phyloP scores from a whole-genome alignment of 2,113 vertebrate species.

The Macaca nemestrina region DNA sequence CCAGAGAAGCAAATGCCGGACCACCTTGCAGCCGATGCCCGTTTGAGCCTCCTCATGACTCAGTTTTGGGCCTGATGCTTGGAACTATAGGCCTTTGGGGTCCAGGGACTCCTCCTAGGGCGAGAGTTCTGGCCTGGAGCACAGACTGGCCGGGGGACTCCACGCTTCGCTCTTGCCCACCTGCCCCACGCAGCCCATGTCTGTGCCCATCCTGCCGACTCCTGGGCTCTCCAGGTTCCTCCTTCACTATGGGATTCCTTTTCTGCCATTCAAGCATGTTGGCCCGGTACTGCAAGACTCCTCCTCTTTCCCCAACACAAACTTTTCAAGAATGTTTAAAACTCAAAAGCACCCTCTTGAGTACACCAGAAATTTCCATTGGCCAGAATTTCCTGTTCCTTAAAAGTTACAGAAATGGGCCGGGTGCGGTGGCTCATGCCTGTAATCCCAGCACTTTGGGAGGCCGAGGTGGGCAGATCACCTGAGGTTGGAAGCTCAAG shows the following conservation, averaged over 20 bases:
- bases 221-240: not conserved
- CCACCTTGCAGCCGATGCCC: not conserved
- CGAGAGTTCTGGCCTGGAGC: not conserved
- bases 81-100: not conserved
- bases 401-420: not conserved
- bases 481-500: too few species aligned
- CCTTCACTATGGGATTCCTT: not conserved
- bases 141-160: not conserved
- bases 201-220: not conserved
- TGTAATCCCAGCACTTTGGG: too few species aligned
- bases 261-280: not conserved
- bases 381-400: not conserved
- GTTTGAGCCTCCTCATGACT: not conserved
- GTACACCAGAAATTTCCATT: not conserved
- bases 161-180: rapidly evolving
- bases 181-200: too few species aligned
- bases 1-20: not conserved
- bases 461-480: too few species aligned
- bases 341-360: not conserved
- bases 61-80: not conserved
- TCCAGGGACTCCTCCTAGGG: not conserved
- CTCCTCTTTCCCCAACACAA: not conserved
- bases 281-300: too few species aligned
- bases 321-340: not conserved
- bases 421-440: too few species aligned